These are phyloP conservation scores for Eulithis testata DNA, from an alignment of 2,888 invertebrate species.

Conservation along the genomic window DNA sequence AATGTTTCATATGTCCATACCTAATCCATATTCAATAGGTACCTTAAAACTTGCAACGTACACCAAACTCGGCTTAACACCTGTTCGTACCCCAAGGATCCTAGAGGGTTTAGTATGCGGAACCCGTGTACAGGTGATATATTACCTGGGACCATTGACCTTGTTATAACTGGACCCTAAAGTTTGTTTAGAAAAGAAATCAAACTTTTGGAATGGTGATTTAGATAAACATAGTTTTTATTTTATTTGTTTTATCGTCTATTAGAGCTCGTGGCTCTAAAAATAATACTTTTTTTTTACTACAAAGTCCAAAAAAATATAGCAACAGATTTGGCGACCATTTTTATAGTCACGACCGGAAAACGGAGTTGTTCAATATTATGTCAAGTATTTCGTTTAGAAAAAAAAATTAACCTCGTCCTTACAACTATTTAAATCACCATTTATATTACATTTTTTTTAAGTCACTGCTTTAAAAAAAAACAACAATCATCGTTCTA, in stretches of 20 bases:
- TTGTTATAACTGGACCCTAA: slow-evolving; percentile 12
- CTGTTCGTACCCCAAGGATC: slow-evolving; percentile 18
- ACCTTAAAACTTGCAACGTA: slow-evolving; percentile 7
- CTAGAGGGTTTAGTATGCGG: slow-evolving; percentile 35
- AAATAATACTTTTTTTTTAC: too few species aligned
- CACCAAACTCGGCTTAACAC: slow-evolving; percentile 18
- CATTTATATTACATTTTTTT: too few species aligned
- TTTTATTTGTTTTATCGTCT: background rate
- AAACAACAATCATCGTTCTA: too few species aligned
- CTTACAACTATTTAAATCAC: too few species aligned
- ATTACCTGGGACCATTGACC: slow-evolving; percentile 27
- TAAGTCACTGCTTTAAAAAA: too few species aligned
- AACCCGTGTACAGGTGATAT: slow-evolving; percentile 38
- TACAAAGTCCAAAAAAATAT: too few species aligned
- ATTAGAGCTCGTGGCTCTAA: too few species aligned
- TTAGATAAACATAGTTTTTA: background rate
- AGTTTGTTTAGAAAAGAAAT: background rate
- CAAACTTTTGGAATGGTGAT: background rate
- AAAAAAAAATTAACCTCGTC: too few species aligned
- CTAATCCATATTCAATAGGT: slow-evolving; percentile 9
- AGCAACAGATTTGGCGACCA: too few species aligned
- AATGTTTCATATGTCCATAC: background rate
- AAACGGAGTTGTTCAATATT: too few species aligned
- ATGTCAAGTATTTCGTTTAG: too few species aligned
- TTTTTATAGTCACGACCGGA: too few species aligned